Percentiles rank a stretch among this genome's conserved stretches.
These are phyloP conservation scores for Apamea anceps DNA, from an alignment of 2,888 invertebrate species.

Conservation along the genomic window DNA sequence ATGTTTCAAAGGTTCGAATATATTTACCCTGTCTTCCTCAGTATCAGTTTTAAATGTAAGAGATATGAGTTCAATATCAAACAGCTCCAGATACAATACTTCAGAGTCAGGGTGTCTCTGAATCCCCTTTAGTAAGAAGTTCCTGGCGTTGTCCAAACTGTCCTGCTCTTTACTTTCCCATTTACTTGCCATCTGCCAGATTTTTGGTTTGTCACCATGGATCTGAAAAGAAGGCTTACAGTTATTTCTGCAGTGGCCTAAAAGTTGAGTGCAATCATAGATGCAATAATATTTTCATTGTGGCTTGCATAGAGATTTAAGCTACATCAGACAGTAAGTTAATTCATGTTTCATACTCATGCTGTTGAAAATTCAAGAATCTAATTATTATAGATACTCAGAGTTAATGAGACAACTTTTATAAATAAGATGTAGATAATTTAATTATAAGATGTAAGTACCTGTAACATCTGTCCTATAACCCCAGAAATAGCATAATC, in stretches of 20 bases:
- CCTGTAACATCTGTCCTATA: constrained; percentile 91
- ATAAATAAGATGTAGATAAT: not conserved
- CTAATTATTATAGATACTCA: too few species aligned
- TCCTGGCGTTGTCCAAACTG: constrained; percentile 92
- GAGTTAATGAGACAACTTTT: not conserved
- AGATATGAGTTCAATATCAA: constrained; percentile 81
- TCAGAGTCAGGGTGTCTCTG: constrained; percentile 93
- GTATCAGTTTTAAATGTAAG: constrained; percentile 78
- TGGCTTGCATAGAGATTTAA: too few species aligned
- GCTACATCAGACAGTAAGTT: too few species aligned
- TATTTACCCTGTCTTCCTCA: constrained; percentile 83
- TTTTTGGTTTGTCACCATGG: constrained; percentile 93
- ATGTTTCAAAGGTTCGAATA: not conserved
- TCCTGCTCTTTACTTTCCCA: constrained; percentile 93
- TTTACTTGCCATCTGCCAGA: constrained; percentile 95
- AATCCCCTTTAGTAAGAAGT: constrained; percentile 93
- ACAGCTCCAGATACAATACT: constrained; percentile 92
- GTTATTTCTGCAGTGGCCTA: not conserved
- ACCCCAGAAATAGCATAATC: constrained; percentile 89
- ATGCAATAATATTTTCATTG: too few species aligned
- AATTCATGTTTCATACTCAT: too few species aligned
- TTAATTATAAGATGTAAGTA: constrained; percentile 66
- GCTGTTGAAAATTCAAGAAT: too few species aligned
- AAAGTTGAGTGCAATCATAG: not conserved
- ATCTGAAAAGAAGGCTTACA: constrained; percentile 85